These are phyloP conservation scores for Papilio demoleus DNA, from an alignment of 2,888 invertebrate genomes.

Conservation along the genomic window DNA sequence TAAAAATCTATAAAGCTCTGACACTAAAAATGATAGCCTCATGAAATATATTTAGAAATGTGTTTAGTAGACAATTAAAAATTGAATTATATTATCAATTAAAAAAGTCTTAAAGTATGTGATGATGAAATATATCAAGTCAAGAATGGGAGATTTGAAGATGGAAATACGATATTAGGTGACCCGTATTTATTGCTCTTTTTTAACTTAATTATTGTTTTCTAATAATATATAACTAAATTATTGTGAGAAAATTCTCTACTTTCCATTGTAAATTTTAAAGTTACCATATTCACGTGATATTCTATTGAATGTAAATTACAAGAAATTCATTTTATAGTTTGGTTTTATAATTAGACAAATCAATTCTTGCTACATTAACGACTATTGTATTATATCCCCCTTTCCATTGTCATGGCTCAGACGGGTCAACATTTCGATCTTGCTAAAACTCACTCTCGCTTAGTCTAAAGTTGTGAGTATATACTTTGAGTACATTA, in stretches of 20 bases:
- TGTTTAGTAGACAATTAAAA: too few relatives aligned
- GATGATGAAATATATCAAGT: too few relatives aligned
- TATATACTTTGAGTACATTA: not conserved
- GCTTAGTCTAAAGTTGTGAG: not conserved
- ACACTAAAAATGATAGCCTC: too few relatives aligned
- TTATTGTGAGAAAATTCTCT: not conserved
- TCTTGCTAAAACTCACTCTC: not conserved
- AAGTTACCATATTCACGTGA: not conserved
- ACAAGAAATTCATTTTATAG: not conserved
- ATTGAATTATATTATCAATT: too few relatives aligned
- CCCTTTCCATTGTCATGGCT: not conserved
- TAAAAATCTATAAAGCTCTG: too few relatives aligned
- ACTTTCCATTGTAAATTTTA: not conserved
- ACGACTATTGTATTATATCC: not conserved
- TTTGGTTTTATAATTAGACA: not conserved
- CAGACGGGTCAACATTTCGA: not conserved
- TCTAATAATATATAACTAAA: not conserved
- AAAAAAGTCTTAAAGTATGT: too few relatives aligned
- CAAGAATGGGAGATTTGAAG: too few relatives aligned
- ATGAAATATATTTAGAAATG: too few relatives aligned
- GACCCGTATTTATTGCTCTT: too few relatives aligned
- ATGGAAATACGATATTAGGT: too few relatives aligned
- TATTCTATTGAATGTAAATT: not conserved
- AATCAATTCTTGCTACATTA: not conserved
- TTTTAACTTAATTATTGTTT: too few relatives aligned